Conservation (phyloP, 2,113 vertebrate genomes). For the Bothrops jararaca region DNA sequence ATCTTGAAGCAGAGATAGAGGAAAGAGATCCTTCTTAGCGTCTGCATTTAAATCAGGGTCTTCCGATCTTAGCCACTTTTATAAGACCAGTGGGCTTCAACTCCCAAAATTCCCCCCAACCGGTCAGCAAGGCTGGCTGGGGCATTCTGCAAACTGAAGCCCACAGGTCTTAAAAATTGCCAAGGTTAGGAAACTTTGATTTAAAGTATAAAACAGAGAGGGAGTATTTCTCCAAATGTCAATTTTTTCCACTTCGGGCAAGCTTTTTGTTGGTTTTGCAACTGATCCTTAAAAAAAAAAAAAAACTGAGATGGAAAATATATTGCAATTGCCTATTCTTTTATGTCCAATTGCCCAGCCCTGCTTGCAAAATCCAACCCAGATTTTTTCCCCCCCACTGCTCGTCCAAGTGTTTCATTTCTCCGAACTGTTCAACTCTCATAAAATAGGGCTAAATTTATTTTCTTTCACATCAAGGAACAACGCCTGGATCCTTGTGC, state of each 20-base stretch:
- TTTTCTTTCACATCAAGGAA: not conserved
- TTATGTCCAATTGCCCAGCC: not conserved
- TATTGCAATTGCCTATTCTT: not conserved
- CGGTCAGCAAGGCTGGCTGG: too few relatives aligned
- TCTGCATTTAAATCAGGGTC: not conserved
- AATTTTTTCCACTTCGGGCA: not conserved
- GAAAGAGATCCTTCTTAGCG: not conserved
- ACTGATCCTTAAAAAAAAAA: not conserved
- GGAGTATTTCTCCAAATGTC: not conserved
- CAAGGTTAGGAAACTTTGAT: too few relatives aligned
- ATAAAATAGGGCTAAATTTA: not conserved
- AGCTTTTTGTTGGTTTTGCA: not conserved
- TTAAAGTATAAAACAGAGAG: not conserved
- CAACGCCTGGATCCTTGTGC: not conserved
- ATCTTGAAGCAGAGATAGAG: too few relatives aligned
- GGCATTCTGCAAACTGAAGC: not conserved
- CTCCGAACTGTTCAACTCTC: not conserved
- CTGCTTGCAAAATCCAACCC: not conserved
- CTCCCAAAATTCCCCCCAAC: not conserved
- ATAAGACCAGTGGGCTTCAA: not conserved
- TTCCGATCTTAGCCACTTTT: not conserved
- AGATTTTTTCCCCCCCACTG: fast-evolving
- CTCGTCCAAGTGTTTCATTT: not conserved
- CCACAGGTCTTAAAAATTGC: too few relatives aligned
- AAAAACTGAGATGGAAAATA: not conserved